These are phyloP conservation scores for Spisula subtruncata DNA, from an alignment of 2,888 invertebrate species.

Conservation along the genomic window DNA sequence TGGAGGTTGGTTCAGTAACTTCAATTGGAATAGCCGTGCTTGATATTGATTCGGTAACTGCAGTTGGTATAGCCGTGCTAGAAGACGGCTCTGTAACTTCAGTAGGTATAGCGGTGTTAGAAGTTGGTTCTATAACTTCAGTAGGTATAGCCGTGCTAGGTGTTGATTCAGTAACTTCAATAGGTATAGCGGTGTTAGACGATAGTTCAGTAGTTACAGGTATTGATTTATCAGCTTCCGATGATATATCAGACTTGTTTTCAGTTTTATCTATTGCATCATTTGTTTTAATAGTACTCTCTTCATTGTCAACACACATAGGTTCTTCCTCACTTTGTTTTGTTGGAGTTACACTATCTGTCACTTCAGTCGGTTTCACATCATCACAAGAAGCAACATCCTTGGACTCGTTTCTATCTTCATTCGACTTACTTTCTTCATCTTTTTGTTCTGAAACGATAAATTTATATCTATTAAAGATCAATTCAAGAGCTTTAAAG, in stretches of 20 bases:
- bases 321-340: not conserved
- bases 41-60: too few relatives aligned
- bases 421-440: not conserved
- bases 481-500: too few relatives aligned
- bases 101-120: not conserved
- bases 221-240: not conserved
- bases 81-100: not conserved
- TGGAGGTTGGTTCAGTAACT: not conserved
- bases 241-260: not conserved
- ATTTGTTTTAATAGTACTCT: not conserved
- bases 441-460: slow-evolving; percentile 6
- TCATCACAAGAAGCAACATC: not conserved
- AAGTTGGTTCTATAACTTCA: not conserved
- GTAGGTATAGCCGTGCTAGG: too few relatives aligned
- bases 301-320: not conserved
- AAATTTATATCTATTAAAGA: too few relatives aligned
- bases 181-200: too few relatives aligned
- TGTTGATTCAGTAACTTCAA: not conserved
- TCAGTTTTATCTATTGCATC: not conserved
- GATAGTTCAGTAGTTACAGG: not conserved
- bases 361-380: not conserved
- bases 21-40: not conserved
- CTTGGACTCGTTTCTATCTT: not conserved
- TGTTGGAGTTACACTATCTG: not conserved
- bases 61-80: too few relatives aligned